Evolutionary conservation across 2,797 vertebrate species (phyloP).

Genomic region (Orientallactaga sibirica): DNA sequence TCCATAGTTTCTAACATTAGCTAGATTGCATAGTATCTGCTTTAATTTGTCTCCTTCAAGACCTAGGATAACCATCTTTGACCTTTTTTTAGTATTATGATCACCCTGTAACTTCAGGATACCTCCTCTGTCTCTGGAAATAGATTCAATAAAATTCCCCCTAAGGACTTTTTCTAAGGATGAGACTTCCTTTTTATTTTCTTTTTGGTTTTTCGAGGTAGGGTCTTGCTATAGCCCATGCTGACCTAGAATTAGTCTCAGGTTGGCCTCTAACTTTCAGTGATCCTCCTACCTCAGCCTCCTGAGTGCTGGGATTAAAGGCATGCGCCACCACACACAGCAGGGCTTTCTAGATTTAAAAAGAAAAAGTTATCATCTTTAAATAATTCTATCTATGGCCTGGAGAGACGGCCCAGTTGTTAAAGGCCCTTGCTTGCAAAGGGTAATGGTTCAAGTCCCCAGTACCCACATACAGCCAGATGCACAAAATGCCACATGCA

Average conservation of each 20-base stretch:
- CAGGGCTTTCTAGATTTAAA: constrained; percentile 41
- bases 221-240: no score
- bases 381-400: constrained; percentile 15
- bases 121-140: constrained; percentile 56
- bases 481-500: no score
- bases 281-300: no score
- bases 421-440: no score
- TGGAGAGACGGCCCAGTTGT: no score
- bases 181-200: not conserved
- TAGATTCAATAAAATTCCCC: constrained; percentile 47
- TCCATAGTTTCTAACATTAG: constrained; percentile 34
- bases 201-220: no score
- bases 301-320: no score
- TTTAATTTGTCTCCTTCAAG: constrained; percentile 69
- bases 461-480: no score
- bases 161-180: constrained; percentile 48
- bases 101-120: constrained; percentile 56
- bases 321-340: no score
- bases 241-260: no score
- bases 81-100: constrained; percentile 36
- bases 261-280: no score
- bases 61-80: constrained; percentile 38
- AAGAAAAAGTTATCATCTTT: constrained; percentile 27
- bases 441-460: no score
- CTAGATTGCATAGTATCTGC: constrained; percentile 52